Percentiles rank a stretch among this genome's conserved stretches.
Evolutionary conservation across 2,888 invertebrate species (phyloP).

Genomic region (Scrobipalpa atriplicella): DNA sequence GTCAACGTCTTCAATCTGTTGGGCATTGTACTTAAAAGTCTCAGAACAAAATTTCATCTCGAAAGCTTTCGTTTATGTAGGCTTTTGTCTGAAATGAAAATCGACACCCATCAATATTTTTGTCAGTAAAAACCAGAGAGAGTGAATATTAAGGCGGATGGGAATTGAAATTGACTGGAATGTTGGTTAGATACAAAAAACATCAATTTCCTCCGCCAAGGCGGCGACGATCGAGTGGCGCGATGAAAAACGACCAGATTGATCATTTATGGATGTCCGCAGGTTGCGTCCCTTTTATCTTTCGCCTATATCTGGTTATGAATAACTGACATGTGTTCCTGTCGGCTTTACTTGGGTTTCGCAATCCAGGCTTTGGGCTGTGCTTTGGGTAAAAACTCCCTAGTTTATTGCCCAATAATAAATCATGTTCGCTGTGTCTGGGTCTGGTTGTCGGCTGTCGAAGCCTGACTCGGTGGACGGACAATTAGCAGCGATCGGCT

Average conservation of each 20-base stretch:
- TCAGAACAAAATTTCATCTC: background rate
- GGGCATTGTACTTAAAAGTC: background rate
- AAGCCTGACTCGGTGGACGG: conserved; percentile 18
- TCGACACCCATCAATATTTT: conserved; percentile 20
- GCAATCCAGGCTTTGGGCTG: conserved; percentile 27
- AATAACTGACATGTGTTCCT: conserved; percentile 44
- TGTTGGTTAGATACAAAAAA: conserved; percentile 48
- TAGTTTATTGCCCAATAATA: conserved; percentile 25
- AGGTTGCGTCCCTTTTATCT: conserved; percentile 38
- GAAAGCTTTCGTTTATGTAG: conserved; percentile 8
- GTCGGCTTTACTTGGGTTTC: conserved; percentile 36
- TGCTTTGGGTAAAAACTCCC: conserved; percentile 26
- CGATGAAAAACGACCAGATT: conserved; percentile 49
- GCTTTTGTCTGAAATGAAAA: conserved; percentile 14
- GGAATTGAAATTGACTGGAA: conserved; percentile 47
- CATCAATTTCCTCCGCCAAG: conserved; percentile 27
- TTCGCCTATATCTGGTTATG: conserved; percentile 41
- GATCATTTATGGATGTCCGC: conserved; percentile 45
- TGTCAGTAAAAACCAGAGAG: background rate
- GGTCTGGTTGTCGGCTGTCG: conserved; percentile 1
- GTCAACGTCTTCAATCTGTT: conserved; percentile 6
- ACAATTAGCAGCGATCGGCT: conserved; percentile 25
- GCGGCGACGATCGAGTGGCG: conserved; percentile 40
- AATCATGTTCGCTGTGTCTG: conserved; percentile 25
- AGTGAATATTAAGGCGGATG: conserved; percentile 22